Base-by-base conservation (phyloP, 2,797 vertebrate genomes). In the Poliocrania exsul region DNA sequence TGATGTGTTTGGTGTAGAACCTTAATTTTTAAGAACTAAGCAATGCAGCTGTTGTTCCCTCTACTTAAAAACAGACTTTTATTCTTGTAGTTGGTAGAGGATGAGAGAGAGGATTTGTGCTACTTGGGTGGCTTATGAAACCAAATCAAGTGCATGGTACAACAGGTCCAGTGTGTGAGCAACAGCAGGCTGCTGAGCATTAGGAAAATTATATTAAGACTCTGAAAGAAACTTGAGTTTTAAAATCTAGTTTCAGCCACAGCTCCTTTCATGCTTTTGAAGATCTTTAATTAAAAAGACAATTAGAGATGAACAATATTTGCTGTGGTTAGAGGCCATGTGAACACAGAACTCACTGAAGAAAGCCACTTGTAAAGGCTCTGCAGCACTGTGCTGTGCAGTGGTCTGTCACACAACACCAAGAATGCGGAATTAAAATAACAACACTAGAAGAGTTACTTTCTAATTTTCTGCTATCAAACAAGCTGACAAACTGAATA, bases 261-360 rank as follows among this genome's bases (percentile, higher is more conserved):
- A 82, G 46, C 13, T 53, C 8, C 29, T 84, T 81, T 66, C 10
- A 81, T 42, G 47, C 56, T 64, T 81, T 56, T 84, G 58, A 95
- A 91, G 33, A 29, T 53, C 75, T 95, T 90, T 90, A 94, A 95
- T 95, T 95, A 88, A 87, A 90, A 90, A 82, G 33, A 54, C 66
- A 88, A 79, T 81, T 84, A 95, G 49, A 86, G 37, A 56, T 29
- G 26, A 92, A 64, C 29, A 80, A 1, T 73, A 83, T 88, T 50
- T 92, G 65, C 57, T 90, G 88, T 49, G 57, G 81, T 75, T 86
- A 82, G 40, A 90, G 47, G 38, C 37, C 70, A 85, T 37, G 40
- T 87, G 81, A 91, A 90, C 19, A 57, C 0, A 2, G 88, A 70
- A 88, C 46, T 81, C 66, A 23, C 11, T 31, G 66, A 71, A 79